Conservation (phyloP, 2,797 vertebrate species). For the Cynopterus sphinx region DNA sequence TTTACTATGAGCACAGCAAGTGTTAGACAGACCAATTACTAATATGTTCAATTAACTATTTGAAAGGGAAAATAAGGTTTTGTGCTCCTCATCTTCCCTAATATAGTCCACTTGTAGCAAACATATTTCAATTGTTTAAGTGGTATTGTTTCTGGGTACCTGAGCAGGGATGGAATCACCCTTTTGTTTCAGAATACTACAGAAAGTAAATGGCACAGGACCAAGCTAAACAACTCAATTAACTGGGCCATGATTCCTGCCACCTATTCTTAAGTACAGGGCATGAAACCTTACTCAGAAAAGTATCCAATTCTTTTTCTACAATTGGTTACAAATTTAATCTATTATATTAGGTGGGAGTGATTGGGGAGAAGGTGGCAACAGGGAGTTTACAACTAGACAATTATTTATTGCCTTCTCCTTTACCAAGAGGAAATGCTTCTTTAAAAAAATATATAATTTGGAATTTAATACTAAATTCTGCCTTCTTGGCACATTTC, state of each 20-base stretch:
- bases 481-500: conserved; percentile 56
- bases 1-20: conserved; percentile 30
- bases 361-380: too few relatives aligned
- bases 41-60: conserved; percentile 5
- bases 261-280: background rate
- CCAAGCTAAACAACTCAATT: background rate
- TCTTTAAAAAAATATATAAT: background rate
- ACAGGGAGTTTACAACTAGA: background rate
- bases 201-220: background rate
- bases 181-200: background rate
- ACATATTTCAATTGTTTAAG: background rate
- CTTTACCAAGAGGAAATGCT: background rate
- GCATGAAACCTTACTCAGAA: background rate
- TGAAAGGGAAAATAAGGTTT: background rate
- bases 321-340: background rate
- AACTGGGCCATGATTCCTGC: background rate
- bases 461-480: conserved; percentile 35
- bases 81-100: background rate
- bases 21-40: conserved; percentile 2
- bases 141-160: background rate
- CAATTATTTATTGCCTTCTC: background rate
- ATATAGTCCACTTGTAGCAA: background rate
- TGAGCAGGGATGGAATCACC: conserved; percentile 28
- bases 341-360: background rate
- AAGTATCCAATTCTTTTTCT: background rate